Percentiles rank a stretch among this genome's conserved stretches.
These are phyloP conservation scores for Patiria miniata DNA, from an alignment of 35 echinoderm and acorn worm species.

Conservation along the genomic window DNA sequence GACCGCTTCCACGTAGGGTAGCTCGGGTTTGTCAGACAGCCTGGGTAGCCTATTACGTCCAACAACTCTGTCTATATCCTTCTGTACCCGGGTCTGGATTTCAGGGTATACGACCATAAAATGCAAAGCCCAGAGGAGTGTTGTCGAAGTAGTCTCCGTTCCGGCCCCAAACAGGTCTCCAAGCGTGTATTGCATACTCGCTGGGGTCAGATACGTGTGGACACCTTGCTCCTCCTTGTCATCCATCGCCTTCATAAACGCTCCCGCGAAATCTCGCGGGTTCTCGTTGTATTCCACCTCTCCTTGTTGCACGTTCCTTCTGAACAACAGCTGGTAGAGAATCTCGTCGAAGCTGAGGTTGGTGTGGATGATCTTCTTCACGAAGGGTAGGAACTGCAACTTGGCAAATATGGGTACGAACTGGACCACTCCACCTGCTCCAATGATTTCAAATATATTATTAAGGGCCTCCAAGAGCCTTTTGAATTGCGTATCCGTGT, in stretches of 20 bases:
- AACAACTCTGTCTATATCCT: constrained; percentile 62
- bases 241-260: background rate
- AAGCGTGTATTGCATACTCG: background rate
- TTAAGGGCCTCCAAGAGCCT: background rate
- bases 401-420: constrained; percentile 6
- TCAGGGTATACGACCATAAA: constrained; percentile 50
- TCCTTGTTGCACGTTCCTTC: background rate
- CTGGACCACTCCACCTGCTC: background rate
- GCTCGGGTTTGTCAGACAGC: constrained; percentile 6
- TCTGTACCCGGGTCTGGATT: constrained; percentile 50
- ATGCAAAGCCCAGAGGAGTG: constrained; percentile 59
- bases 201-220: background rate
- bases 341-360: background rate
- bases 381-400: background rate
- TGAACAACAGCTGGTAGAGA: background rate
- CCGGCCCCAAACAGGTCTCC: constrained; percentile 58
- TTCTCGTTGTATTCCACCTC: background rate
- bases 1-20: constrained; percentile 59
- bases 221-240: background rate
- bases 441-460: background rate
- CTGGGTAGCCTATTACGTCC: constrained; percentile 36
- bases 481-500: constrained; percentile 23
- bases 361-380: background rate
- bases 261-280: constrained; percentile 21
- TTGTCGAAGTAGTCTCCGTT: constrained; percentile 56